A percentile compares a stretch with the other conserved stretches of the same genome.
These are phyloP conservation scores for Stomorhina lunata DNA, from an alignment of 2,888 invertebrate species.

Conservation along the genomic window DNA sequence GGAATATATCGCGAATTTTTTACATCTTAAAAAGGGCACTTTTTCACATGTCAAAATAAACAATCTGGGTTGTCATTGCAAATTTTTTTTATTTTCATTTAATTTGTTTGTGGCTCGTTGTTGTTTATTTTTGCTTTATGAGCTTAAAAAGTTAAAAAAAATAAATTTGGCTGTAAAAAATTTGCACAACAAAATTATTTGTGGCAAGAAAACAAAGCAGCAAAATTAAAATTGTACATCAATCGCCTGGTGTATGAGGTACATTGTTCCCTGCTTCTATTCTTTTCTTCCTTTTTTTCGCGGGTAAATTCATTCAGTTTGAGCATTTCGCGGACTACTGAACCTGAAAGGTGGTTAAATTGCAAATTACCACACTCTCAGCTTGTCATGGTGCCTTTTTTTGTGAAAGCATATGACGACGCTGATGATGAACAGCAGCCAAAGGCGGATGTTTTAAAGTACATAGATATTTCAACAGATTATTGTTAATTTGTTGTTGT, in stretches of 20 bases:
- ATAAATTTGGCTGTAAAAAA: slow-evolving; percentile 36
- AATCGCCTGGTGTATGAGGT: slow-evolving; percentile 65
- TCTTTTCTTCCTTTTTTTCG: too few species aligned
- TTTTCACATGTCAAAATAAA: slow-evolving; percentile 60
- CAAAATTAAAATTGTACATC: slow-evolving; percentile 57
- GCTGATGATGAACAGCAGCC: slow-evolving; percentile 44
- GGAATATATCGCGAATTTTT: slow-evolving; percentile 44
- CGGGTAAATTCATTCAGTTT: too few species aligned
- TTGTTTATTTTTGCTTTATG: slow-evolving; percentile 42
- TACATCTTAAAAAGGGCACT: slow-evolving; percentile 50
- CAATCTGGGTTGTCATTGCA: slow-evolving; percentile 62
- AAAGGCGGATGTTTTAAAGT: slow-evolving; percentile 59
- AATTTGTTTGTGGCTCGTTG: slow-evolving; percentile 60
- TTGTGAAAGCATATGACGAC: background rate
- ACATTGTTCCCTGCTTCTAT: slow-evolving; percentile 8
- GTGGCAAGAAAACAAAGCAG: background rate
- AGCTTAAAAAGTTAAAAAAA: too few species aligned
- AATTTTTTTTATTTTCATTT: slow-evolving; percentile 41
- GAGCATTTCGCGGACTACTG: slow-evolving; percentile 74
- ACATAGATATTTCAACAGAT: slow-evolving; percentile 61
- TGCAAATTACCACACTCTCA: slow-evolving; percentile 77
- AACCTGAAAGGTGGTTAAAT: slow-evolving; percentile 80
- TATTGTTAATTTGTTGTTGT: slow-evolving; percentile 61
- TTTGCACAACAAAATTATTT: slow-evolving; percentile 39
- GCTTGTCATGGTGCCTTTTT: slow-evolving; percentile 9